A percentile compares a stretch with the other conserved stretches of the same genome.
These are phyloP conservation scores for Scaptomyza montana DNA, from an alignment of 1,140 invertebrate genomes.

Conservation along the genomic window DNA sequence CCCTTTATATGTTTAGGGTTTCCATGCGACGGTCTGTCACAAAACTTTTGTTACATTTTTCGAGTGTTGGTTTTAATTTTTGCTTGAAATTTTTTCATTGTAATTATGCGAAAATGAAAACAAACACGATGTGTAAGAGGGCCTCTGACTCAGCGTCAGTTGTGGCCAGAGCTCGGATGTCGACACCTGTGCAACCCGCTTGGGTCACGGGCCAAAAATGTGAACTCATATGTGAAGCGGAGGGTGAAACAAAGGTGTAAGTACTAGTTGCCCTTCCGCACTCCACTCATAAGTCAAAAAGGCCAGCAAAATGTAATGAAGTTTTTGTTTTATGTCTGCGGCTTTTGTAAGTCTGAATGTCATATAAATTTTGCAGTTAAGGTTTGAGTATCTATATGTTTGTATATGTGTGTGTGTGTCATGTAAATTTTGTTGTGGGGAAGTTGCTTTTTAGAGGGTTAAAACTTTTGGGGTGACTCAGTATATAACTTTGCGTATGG, in stretches of 20 bases:
- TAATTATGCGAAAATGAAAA: conserved; percentile 77
- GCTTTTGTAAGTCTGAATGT: conserved; percentile 62
- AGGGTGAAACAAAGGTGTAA: conserved; percentile 1
- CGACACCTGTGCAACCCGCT: conserved; percentile 68
- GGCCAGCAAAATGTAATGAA: conserved; percentile 66
- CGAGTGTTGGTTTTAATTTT: neutral
- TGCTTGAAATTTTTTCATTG: conserved; percentile 39
- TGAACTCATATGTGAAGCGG: conserved; percentile 73
- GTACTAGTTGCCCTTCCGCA: conserved; percentile 3
- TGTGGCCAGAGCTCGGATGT: conserved; percentile 50
- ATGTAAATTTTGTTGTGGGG: conserved; percentile 20
- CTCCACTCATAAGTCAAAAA: conserved; percentile 28
- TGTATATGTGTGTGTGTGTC: conserved; percentile 3
- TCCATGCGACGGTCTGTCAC: conserved; percentile 57
- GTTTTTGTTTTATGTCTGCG: conserved; percentile 52
- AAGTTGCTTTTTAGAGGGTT: neutral
- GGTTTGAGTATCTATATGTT: neutral
- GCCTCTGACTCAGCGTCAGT: conserved; percentile 46
- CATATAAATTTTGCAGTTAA: conserved; percentile 66
- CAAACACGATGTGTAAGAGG: conserved; percentile 59
- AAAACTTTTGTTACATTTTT: conserved; percentile 74
- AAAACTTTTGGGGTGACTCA: neutral
- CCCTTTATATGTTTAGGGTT: conserved; percentile 52
- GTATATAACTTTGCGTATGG: neutral
- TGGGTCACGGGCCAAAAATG: conserved; percentile 78